Percentiles rank a stretch among this genome's conserved stretches.
These are phyloP conservation scores for Phrynocephalus forsythii DNA, from an alignment of 2,797 vertebrate species.

Conservation along the genomic window DNA sequence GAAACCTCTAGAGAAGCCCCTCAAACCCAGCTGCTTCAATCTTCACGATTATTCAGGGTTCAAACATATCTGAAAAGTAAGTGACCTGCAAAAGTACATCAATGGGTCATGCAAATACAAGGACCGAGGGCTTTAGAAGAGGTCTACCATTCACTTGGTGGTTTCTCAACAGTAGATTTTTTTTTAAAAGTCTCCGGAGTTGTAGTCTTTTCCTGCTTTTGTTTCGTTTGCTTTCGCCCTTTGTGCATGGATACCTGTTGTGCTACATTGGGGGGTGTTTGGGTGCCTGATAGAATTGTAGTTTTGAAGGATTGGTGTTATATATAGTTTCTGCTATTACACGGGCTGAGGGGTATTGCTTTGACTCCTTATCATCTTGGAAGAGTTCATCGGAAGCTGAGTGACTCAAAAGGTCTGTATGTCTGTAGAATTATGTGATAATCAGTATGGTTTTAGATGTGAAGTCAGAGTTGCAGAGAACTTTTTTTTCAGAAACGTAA, in stretches of 20 bases:
- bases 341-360: constrained; percentile 59
- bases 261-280: constrained; percentile 64
- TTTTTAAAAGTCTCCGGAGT: constrained; percentile 82
- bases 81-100: constrained; percentile 86
- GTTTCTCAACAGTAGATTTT: constrained; percentile 87
- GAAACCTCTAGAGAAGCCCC: constrained; percentile 73
- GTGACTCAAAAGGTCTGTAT: constrained; percentile 55
- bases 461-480: constrained; percentile 45
- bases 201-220: constrained; percentile 70
- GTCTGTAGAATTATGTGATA: constrained; percentile 34
- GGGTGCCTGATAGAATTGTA: constrained; percentile 79
- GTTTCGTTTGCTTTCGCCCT: constrained; percentile 82
- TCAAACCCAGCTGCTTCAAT: constrained; percentile 73
- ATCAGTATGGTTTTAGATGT: constrained; percentile 31
- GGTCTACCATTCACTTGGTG: constrained; percentile 88
- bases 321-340: constrained; percentile 44
- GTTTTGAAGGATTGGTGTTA: constrained; percentile 69
- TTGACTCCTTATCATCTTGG: constrained; percentile 48
- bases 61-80: constrained; percentile 80
- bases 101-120: constrained; percentile 88
- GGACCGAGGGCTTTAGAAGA: constrained; percentile 86
- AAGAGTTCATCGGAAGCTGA: constrained; percentile 58
- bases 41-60: constrained; percentile 79
- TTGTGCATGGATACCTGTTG: constrained; percentile 77
- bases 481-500: constrained; percentile 28